phyloP scores from a whole-genome alignment of 2,113 vertebrate species.

The Forbesichthys papilliferus region DNA sequence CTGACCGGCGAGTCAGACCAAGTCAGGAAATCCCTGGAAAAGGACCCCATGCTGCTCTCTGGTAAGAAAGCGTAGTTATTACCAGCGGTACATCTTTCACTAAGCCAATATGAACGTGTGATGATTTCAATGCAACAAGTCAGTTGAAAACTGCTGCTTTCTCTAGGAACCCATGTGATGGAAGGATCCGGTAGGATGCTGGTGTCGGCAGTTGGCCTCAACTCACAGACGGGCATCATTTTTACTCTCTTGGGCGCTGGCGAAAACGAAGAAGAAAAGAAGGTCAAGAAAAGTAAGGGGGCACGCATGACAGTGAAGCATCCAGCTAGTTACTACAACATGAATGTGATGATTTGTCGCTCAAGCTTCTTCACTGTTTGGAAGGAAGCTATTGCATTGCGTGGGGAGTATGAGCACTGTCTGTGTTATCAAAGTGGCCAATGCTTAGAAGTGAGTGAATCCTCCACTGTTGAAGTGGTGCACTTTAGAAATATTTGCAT shows the following conservation, averaged over 20 bases:
- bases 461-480: constrained; percentile 31
- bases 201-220: constrained; percentile 91
- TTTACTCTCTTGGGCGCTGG: constrained; percentile 90
- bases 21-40: constrained; percentile 89
- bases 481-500: constrained; percentile 48
- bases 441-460: constrained; percentile 6
- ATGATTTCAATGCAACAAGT: background rate
- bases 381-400: background rate
- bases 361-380: background rate
- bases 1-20: constrained; percentile 96
- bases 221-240: constrained; percentile 98
- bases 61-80: constrained; percentile 71
- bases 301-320: background rate
- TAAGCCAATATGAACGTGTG: background rate
- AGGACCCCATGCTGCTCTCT: constrained; percentile 95
- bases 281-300: constrained; percentile 94
- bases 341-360: too few species aligned
- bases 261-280: constrained; percentile 87
- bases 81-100: background rate
- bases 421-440: background rate
- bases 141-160: background rate
- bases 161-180: constrained; percentile 95
- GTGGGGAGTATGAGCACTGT: constrained; percentile 25
- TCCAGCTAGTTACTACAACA: background rate
- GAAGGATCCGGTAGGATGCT: constrained; percentile 96